These are phyloP conservation scores for Tenodera sinensis DNA, from an alignment of 2,888 invertebrate genomes.

Conservation along the genomic window DNA sequence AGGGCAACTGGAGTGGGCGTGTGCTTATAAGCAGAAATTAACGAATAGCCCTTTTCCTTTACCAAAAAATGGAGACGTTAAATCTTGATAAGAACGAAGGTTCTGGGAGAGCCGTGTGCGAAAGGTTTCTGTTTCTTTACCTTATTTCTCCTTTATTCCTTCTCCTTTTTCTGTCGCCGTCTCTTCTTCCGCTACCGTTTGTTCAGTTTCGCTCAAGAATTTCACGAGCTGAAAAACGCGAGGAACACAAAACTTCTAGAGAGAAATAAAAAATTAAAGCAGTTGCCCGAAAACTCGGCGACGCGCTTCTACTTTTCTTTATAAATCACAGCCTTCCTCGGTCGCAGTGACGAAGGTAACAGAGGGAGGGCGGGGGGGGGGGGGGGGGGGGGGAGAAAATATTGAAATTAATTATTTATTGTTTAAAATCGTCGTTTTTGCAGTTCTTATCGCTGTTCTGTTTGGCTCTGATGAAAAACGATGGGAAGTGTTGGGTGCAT, in stretches of 20 bases:
- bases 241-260: neutral
- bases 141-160: neutral
- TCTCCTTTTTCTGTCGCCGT: neutral
- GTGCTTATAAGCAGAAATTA: neutral
- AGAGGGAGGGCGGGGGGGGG: too few species aligned
- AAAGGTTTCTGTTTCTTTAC: neutral
- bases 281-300: neutral
- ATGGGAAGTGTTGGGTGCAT: neutral
- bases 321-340: neutral
- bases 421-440: neutral
- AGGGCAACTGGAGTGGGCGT: neutral
- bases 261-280: neutral
- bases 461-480: neutral
- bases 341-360: neutral
- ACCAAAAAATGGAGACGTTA: neutral
- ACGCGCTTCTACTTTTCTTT: neutral
- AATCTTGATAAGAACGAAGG: neutral
- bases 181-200: neutral
- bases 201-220: neutral
- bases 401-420: neutral
- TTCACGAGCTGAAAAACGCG: neutral
- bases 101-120: neutral
- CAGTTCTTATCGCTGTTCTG: neutral
- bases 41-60: neutral
- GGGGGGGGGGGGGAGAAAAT: neutral